Percentiles rank a stretch among this genome's conserved stretches.
Evolutionary conservation across 2,888 invertebrate species (phyloP).

Genomic region (Drosophila parthenogenetica): DNA sequence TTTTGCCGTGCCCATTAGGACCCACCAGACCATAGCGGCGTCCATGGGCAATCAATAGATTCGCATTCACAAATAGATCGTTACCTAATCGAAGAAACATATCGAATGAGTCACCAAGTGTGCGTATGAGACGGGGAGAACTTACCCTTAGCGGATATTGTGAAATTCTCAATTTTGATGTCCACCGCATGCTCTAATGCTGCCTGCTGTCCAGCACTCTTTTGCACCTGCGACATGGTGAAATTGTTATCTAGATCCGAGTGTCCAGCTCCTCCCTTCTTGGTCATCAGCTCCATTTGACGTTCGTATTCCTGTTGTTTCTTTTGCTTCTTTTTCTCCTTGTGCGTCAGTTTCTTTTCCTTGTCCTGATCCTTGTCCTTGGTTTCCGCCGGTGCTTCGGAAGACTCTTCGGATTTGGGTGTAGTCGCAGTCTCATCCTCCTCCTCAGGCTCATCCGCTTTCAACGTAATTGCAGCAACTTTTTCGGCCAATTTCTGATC

Average conservation of each 20-base stretch:
- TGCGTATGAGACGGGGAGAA: neutral
- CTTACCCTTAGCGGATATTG: conserved; percentile 95
- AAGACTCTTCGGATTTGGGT: conserved; percentile 30
- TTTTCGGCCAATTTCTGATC: conserved; percentile 20
- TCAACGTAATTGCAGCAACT: conserved; percentile 8
- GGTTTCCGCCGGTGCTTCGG: conserved; percentile 14
- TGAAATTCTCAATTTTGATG: conserved; percentile 99
- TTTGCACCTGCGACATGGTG: conserved; percentile 94
- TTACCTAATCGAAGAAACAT: conserved; percentile 87
- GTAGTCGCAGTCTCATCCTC: conserved; percentile 16
- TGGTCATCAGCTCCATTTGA: conserved; percentile 93
- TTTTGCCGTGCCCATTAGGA: conserved; percentile 99
- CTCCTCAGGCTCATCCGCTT: conserved; percentile 26
- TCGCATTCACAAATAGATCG: conserved; percentile 98
- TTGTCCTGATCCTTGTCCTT: conserved; percentile 52
- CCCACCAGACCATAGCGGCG: conserved; percentile 98
- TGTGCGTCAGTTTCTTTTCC: conserved; percentile 93
- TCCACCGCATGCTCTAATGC: conserved; percentile 97
- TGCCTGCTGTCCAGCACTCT: conserved; percentile 90
- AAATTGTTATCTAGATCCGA: conserved; percentile 97
- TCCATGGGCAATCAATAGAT: conserved; percentile 95
- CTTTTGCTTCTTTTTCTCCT: conserved; percentile 96
- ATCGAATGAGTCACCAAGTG: neutral
- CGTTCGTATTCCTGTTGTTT: conserved; percentile 95
- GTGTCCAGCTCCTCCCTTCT: conserved; percentile 95